Percentiles rank a stretch among this genome's conserved stretches.
Evolutionary conservation across 2,888 invertebrate species (phyloP).

Genomic region (Dynastes maya): DNA sequence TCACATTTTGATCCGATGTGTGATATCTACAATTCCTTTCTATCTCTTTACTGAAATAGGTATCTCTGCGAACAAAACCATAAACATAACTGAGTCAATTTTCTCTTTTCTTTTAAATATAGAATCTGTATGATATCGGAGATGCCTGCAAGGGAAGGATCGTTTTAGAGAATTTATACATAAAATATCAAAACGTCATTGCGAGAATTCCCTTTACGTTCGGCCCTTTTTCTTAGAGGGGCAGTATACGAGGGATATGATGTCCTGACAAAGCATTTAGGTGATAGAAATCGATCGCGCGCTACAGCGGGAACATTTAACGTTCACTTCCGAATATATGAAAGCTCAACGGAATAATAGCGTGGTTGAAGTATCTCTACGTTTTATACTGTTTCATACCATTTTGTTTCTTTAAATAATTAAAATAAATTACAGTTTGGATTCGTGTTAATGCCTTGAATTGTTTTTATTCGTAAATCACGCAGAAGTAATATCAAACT

Average conservation of each 20-base stretch:
- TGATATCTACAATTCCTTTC: no score
- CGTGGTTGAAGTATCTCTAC: no score
- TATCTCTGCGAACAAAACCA: no score
- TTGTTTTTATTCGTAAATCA: no score
- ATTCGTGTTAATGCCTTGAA: no score
- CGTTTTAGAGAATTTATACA: constrained; percentile 34
- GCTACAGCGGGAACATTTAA: background rate
- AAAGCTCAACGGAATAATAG: no score
- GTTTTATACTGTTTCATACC: no score
- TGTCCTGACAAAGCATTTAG: constrained; percentile 35
- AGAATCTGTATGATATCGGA: background rate
- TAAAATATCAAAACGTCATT: constrained; percentile 29
- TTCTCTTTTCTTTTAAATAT: background rate
- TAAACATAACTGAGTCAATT: background rate
- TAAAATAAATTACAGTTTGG: no score
- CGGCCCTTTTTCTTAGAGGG: constrained; percentile 10
- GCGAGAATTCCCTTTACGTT: constrained; percentile 26
- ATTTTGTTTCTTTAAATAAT: no score
- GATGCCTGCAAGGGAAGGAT: background rate
- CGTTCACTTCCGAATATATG: background rate
- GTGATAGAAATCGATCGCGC: constrained; percentile 37
- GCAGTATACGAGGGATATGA: constrained; percentile 21
- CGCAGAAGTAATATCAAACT: no score
- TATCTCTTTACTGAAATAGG: no score
- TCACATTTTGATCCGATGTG: no score